Percentiles rank a stretch among this genome's conserved stretches.
phyloP scores from a whole-genome alignment of 1,140 invertebrate genomes.

The Bombus waltoni region DNA sequence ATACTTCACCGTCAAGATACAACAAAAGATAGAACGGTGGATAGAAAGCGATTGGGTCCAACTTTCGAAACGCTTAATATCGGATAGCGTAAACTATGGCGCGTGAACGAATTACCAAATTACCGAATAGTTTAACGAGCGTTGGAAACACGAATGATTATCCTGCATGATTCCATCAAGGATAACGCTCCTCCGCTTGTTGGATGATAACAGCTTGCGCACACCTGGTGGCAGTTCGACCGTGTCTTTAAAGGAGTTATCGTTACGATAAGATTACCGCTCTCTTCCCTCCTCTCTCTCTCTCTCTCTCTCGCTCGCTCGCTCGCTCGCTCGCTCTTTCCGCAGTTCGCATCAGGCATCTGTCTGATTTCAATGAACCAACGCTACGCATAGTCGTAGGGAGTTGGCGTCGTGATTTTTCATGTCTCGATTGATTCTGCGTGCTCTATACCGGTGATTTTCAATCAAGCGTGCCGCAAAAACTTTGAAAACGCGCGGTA shows the following conservation, averaged over 20 bases:
- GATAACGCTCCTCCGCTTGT: background rate
- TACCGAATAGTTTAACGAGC: background rate
- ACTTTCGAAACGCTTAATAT: no score
- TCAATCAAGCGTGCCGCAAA: no score
- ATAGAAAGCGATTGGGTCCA: no score
- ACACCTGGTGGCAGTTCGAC: conserved; percentile 7
- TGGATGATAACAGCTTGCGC: background rate
- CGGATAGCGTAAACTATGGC: background rate
- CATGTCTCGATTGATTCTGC: background rate
- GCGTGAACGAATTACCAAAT: background rate
- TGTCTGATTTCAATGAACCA: conserved; percentile 8
- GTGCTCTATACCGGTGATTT: no score
- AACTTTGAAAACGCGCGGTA: no score
- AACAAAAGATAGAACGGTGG: no score
- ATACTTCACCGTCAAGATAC: no score
- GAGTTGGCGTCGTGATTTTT: background rate
- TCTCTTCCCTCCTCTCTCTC: no score
- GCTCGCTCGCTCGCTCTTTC: background rate
- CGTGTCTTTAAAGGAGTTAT: conserved; percentile 27
- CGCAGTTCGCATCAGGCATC: conserved; percentile 51
- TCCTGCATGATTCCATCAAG: background rate
- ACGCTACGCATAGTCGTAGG: background rate
- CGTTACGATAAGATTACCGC: conserved; percentile 51
- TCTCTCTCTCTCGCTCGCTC: no score
- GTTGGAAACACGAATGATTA: background rate